phyloP scores from a whole-genome alignment of 1,140 invertebrate genomes.

The Leguminivora glycinivorella region DNA sequence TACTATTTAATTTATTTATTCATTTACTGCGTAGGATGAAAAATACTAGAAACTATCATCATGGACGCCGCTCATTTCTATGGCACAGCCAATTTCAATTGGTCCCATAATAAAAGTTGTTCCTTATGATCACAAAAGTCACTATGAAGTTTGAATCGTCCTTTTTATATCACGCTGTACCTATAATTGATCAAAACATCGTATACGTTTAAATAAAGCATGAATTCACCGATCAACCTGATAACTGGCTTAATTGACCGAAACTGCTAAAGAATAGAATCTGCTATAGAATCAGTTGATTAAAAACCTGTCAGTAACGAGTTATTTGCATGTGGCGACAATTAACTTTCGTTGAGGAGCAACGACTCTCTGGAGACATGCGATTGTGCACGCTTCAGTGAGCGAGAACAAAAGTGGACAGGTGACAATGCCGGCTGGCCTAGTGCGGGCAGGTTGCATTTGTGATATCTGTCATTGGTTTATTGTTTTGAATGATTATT shows the following conservation, averaged over 20 bases:
- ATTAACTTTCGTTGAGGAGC: constrained; percentile 19
- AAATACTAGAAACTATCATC: too few species aligned
- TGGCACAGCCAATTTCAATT: too few species aligned
- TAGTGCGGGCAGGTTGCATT: neutral
- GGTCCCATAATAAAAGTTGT: too few species aligned
- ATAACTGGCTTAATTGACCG: neutral
- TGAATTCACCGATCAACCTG: constrained; percentile 14
- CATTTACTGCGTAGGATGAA: too few species aligned
- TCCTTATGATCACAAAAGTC: too few species aligned
- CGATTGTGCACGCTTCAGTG: constrained; percentile 8
- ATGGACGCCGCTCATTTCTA: too few species aligned
- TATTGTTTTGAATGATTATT: neutral
- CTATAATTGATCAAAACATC: neutral
- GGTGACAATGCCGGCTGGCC: constrained; percentile 19
- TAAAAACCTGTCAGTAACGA: neutral
- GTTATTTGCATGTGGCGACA: constrained; percentile 23
- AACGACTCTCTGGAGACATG: neutral
- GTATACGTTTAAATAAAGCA: neutral
- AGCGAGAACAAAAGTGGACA: constrained; percentile 10
- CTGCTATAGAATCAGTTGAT: neutral
- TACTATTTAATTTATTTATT: too few species aligned
- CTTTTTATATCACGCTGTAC: too few species aligned
- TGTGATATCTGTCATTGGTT: neutral
- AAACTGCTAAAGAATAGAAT: neutral
- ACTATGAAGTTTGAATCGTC: too few species aligned